Conservation (phyloP, 2,888 invertebrate species). For the Idaea dimidiata region DNA sequence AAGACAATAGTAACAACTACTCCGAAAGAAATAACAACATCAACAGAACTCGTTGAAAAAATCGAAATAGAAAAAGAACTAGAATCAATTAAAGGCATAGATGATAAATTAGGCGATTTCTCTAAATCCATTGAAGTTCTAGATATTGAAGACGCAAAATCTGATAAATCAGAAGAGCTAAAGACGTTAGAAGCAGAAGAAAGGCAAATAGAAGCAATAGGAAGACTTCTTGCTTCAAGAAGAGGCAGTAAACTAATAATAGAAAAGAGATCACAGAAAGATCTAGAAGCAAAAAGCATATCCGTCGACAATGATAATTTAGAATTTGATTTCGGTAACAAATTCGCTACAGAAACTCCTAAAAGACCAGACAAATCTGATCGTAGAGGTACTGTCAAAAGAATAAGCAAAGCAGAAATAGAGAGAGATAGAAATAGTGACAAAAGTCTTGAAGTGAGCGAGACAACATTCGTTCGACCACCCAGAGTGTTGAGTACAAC, state of each 20-base stretch:
- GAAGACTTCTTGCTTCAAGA: slow-evolving; percentile 64
- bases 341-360: slow-evolving; percentile 43
- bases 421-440: slow-evolving; percentile 57
- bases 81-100: slow-evolving; percentile 63
- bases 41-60: slow-evolving; percentile 44
- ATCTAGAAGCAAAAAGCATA: slow-evolving; percentile 63
- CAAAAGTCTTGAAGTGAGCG: slow-evolving; percentile 71
- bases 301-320: slow-evolving; percentile 59
- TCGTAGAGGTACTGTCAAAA: slow-evolving; percentile 63
- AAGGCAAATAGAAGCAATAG: slow-evolving; percentile 74
- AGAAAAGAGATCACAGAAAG: slow-evolving; percentile 68
- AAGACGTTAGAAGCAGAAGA: slow-evolving; percentile 75
- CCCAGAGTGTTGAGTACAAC: slow-evolving; percentile 67
- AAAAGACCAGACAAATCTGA: slow-evolving; percentile 33
- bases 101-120: slow-evolving; percentile 69
- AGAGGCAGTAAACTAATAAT: slow-evolving; percentile 62
- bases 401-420: slow-evolving; percentile 69
- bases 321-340: slow-evolving; percentile 65
- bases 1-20: slow-evolving; percentile 31
- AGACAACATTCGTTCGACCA: slow-evolving; percentile 67
- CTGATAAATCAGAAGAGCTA: slow-evolving; percentile 56
- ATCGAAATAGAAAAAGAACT: slow-evolving; percentile 42
- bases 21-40: slow-evolving; percentile 37
- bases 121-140: slow-evolving; percentile 68
- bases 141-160: slow-evolving; percentile 65